phyloP scores from a whole-genome alignment of 2,888 invertebrate genomes.

The Pediacus dermestoides region DNA sequence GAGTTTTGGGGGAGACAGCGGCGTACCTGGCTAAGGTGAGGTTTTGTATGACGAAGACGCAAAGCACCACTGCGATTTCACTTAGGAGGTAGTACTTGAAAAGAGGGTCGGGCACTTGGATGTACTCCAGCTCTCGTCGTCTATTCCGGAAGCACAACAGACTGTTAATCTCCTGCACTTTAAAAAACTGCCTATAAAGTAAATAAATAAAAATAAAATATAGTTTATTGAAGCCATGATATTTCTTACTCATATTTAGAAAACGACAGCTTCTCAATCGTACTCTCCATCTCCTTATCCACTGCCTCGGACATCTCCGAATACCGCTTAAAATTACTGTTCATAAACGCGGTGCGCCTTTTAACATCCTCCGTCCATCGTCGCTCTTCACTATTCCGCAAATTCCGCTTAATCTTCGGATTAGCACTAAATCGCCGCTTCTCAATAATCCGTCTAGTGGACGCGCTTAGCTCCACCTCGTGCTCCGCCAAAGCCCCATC shows the following conservation, averaged over 20 bases:
- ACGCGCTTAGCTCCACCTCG: no score
- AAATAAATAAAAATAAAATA: conserved; percentile 7
- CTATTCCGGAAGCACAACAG: conserved; percentile 62
- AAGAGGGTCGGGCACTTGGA: conserved; percentile 74
- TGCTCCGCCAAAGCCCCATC: no score
- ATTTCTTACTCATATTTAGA: conserved; percentile 67
- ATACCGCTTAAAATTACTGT: conserved; percentile 63
- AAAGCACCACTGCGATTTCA: conserved; percentile 57
- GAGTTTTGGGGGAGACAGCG: conserved; percentile 3
- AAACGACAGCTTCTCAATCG: conserved; percentile 80
- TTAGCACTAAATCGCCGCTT: no score
- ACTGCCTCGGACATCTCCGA: conserved; percentile 65
- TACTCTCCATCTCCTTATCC: conserved; percentile 73
- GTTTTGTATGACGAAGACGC: conserved; percentile 60
- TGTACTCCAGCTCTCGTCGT: conserved; percentile 67
- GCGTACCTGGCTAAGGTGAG: conserved; percentile 56
- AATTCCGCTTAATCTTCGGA: conserved; percentile 4
- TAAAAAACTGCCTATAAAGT: conserved; percentile 64
- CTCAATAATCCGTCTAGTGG: no score
- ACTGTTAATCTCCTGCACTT: conserved; percentile 58
- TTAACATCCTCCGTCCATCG: conserved; percentile 39
- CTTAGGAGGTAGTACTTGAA: conserved; percentile 77
- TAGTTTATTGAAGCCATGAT: neutral
- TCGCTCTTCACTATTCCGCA: conserved; percentile 25
- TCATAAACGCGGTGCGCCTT: conserved; percentile 65